These are phyloP conservation scores for Tetragonula clypearis DNA, from an alignment of 1,140 invertebrate genomes.

Conservation along the genomic window DNA sequence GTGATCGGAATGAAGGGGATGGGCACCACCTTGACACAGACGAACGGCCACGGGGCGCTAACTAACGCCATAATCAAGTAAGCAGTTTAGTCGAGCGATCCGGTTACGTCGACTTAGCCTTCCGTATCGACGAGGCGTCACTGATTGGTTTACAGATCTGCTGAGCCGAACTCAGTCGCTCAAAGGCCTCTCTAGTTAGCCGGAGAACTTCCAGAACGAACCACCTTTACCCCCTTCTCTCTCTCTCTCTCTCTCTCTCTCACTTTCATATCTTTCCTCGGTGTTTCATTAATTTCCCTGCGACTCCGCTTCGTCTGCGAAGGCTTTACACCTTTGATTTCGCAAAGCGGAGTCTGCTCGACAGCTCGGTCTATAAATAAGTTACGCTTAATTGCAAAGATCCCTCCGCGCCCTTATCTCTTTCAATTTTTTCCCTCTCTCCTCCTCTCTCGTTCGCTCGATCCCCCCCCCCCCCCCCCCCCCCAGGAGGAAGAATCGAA, in stretches of 20 bases:
- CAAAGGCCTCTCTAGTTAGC: conserved; percentile 67
- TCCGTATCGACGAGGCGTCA: conserved; percentile 64
- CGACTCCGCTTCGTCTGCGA: conserved; percentile 28
- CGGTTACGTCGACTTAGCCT: conserved; percentile 62
- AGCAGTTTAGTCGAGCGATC: conserved; percentile 66
- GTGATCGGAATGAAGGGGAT: conserved; percentile 52
- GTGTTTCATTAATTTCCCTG: conserved; percentile 68
- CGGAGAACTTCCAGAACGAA: conserved; percentile 29
- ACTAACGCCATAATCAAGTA: conserved; percentile 68
- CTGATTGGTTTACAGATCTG: conserved; percentile 74
- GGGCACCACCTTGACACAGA: conserved; percentile 21
- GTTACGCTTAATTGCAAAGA: conserved; percentile 33
- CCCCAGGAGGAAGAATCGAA: too few relatives aligned
- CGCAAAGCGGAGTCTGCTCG: background rate
- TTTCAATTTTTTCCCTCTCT: background rate
- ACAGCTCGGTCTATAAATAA: conserved; percentile 25
- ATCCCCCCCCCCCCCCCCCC: too few relatives aligned
- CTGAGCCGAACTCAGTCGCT: conserved; percentile 62
- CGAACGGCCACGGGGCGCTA: conserved; percentile 49
- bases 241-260: background rate
- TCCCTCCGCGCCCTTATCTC: background rate
- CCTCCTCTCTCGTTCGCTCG: too few relatives aligned
- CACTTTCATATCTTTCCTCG: conserved; percentile 11
- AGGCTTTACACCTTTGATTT: conserved; percentile 43
- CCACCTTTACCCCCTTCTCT: background rate